Conservation (phyloP, 2,888 invertebrate species). For the Cylindroiulus punctatus region DNA sequence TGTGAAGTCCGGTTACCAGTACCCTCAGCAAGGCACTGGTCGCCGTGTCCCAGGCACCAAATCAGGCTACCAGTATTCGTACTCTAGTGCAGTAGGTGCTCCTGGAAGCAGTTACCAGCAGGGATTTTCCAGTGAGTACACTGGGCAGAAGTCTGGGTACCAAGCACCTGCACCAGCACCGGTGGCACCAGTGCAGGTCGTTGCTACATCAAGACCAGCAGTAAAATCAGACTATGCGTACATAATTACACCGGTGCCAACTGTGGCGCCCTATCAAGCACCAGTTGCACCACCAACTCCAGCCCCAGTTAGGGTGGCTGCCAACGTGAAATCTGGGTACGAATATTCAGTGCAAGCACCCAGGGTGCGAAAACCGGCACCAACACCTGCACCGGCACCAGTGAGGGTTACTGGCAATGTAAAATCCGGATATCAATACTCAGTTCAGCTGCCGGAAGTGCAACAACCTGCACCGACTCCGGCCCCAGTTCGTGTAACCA, state of each 20-base stretch:
- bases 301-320: background rate
- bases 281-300: background rate
- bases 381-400: background rate
- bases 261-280: background rate
- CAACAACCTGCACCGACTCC: background rate
- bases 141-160: constrained; percentile 32
- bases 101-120: constrained; percentile 46
- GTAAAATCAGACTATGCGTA: background rate
- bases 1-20: constrained; percentile 35
- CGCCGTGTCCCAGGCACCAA: constrained; percentile 21
- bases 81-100: constrained; percentile 7
- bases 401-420: background rate
- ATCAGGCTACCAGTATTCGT: constrained; percentile 52
- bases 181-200: background rate
- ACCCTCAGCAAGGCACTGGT: constrained; percentile 39
- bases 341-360: background rate
- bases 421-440: background rate
- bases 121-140: background rate
- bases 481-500: background rate
- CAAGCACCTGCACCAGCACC: background rate
- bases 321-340: background rate
- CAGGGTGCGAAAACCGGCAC: background rate
- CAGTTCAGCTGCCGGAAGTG: background rate
- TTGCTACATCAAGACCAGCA: background rate
- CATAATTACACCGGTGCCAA: background rate